phyloP scores from a whole-genome alignment of 23 tunicate genomes.

The Styela plicata region DNA sequence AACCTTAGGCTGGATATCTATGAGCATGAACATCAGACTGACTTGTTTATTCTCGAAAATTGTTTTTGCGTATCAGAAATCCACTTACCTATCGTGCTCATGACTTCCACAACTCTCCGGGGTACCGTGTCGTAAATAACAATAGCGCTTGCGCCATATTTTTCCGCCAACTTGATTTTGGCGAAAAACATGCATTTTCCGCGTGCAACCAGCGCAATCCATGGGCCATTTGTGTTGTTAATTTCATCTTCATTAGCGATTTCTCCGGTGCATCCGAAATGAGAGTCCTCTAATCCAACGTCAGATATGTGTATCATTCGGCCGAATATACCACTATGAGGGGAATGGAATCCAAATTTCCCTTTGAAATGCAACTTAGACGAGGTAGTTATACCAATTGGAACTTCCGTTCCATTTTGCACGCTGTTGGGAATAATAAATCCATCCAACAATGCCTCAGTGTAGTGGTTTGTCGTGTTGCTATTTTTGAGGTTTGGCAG shows the following conservation, averaged over 20 bases:
- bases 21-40: no score
- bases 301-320: slow-evolving; percentile 53
- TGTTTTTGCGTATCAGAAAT: neutral
- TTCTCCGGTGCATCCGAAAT: slow-evolving; percentile 56
- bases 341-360: slow-evolving; percentile 63
- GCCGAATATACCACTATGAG: slow-evolving; percentile 28
- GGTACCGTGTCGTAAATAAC: slow-evolving; percentile 55
- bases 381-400: neutral
- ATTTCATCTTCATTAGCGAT: slow-evolving; percentile 39
- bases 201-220: slow-evolving; percentile 78
- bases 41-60: neutral
- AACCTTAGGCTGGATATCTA: no score
- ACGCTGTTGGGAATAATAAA: neutral
- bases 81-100: slow-evolving; percentile 72
- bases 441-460: neutral
- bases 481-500: neutral
- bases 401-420: neutral
- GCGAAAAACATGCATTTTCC: slow-evolving; percentile 68
- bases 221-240: slow-evolving; percentile 31
- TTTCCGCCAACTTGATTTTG: slow-evolving; percentile 68
- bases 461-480: neutral
- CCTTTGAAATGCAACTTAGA: slow-evolving; percentile 19
- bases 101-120: slow-evolving; percentile 41
- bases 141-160: slow-evolving; percentile 78
- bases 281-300: slow-evolving; percentile 26